These are phyloP conservation scores for Phoxinus phoxinus DNA, from an alignment of 2,113 vertebrate species.

Conservation along the genomic window DNA sequence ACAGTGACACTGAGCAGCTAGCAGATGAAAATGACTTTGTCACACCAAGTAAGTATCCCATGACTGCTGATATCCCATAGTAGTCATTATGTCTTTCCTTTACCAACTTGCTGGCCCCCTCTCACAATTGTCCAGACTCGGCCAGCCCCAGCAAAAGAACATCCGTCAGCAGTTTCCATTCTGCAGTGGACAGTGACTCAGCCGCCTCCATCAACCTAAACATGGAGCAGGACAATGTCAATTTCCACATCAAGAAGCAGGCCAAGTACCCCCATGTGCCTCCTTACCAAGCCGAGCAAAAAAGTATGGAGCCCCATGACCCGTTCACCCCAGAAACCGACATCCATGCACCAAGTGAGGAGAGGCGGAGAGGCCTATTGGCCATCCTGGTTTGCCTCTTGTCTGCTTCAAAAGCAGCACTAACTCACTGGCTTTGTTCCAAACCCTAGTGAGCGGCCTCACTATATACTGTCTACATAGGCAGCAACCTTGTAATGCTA, in stretches of 20 bases:
- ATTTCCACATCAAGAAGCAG: conserved; percentile 99
- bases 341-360: conserved; percentile 63
- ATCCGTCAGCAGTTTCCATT: conserved; percentile 98
- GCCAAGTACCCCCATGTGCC: conserved; percentile 97
- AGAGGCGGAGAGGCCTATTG: conserved; percentile 53
- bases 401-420: conserved; percentile 43
- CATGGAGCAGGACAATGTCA: conserved; percentile 99
- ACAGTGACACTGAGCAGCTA: conserved; percentile 96
- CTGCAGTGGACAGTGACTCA: conserved; percentile 96
- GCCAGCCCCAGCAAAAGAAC: conserved; percentile 97
- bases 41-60: conserved; percentile 79
- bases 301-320: conserved; percentile 80
- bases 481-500: background rate
- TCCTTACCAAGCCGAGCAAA: conserved; percentile 89
- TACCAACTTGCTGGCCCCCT: no score
- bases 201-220: conserved; percentile 98
- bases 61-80: background rate
- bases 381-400: conserved; percentile 38
- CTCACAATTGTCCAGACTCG: conserved; percentile 79
- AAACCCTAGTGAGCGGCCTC: background rate
- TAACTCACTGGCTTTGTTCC: conserved; percentile 47
- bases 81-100: conserved; percentile 11
- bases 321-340: conserved; percentile 59
- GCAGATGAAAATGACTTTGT: conserved; percentile 90
- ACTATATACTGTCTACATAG: background rate